Evolutionary conservation across 2,888 invertebrate genomes (phyloP).

Genomic region (Mesodorylaimus sp.): DNA sequence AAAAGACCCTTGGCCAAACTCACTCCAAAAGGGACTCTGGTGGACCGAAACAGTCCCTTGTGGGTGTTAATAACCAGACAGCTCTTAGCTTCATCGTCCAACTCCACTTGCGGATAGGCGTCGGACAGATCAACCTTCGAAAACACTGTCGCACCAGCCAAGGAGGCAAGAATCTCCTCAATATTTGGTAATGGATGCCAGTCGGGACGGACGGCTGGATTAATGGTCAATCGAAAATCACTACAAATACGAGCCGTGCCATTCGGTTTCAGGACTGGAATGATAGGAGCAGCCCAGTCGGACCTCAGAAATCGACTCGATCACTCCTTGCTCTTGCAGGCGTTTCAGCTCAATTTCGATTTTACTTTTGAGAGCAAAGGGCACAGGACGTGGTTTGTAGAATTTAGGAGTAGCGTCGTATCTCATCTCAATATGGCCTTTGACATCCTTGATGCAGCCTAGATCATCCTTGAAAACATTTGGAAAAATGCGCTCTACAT

Average conservation of each 20-base stretch:
- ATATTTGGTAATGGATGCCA: constrained; percentile 13
- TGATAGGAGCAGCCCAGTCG: constrained; percentile 18
- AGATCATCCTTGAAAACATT: too few relatives aligned
- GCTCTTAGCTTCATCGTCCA: constrained; percentile 13
- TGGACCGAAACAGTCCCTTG: constrained; percentile 17
- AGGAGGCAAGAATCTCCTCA: constrained; percentile 12
- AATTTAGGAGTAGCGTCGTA: too few relatives aligned
- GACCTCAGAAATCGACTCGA: constrained; percentile 7
- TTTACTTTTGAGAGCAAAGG: too few relatives aligned
- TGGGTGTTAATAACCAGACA: constrained; percentile 16
- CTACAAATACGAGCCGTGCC: constrained; percentile 17
- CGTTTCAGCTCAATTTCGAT: too few relatives aligned
- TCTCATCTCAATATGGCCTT: too few relatives aligned
- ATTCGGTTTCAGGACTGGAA: constrained; percentile 16
- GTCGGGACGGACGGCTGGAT: constrained; percentile 11
- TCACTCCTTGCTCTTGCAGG: too few relatives aligned
- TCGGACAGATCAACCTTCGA: constrained; percentile 18
- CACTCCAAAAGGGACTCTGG: constrained; percentile 17
- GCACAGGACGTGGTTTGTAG: too few relatives aligned
- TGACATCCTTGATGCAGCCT: too few relatives aligned
- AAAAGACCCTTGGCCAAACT: constrained; percentile 16
- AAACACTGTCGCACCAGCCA: constrained; percentile 14
- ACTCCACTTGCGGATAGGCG: constrained; percentile 16
- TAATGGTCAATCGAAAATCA: constrained; percentile 18
- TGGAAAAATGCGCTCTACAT: too few relatives aligned